These are phyloP conservation scores for Heliconius hewitsoni DNA, from an alignment of 1,140 invertebrate species.

Conservation along the genomic window DNA sequence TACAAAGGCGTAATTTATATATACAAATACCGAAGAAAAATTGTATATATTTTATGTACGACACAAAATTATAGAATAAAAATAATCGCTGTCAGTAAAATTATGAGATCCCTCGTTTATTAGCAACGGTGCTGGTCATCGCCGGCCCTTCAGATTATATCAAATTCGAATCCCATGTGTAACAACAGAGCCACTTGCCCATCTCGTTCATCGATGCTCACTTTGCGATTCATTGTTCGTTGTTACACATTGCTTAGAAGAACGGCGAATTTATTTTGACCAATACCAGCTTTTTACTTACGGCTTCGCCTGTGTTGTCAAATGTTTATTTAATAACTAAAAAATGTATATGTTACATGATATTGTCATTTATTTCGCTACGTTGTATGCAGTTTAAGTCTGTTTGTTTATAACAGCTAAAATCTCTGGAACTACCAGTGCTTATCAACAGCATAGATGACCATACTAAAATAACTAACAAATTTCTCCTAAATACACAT, in stretches of 20 bases:
- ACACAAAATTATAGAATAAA: neutral
- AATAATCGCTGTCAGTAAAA: constrained; percentile 38
- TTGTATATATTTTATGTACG: too few relatives aligned
- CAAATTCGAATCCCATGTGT: constrained; percentile 62
- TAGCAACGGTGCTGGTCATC: constrained; percentile 58
- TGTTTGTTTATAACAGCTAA: too few relatives aligned
- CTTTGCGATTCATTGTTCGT: constrained; percentile 58
- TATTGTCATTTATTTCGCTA: too few relatives aligned
- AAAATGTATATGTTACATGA: too few relatives aligned
- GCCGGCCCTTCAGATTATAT: constrained; percentile 68
- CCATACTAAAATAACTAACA: too few relatives aligned
- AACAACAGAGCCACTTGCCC: constrained; percentile 56
- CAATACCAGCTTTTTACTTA: neutral
- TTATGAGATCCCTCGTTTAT: constrained; percentile 56
- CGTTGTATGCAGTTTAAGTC: too few relatives aligned
- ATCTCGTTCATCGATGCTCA: constrained; percentile 53
- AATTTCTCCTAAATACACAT: too few relatives aligned
- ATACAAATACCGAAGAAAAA: too few relatives aligned
- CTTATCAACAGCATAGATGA: too few relatives aligned
- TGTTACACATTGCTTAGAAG: constrained; percentile 43
- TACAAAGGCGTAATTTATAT: too few relatives aligned
- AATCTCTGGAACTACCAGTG: too few relatives aligned
- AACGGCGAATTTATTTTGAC: neutral
- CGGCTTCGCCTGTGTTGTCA: neutral
- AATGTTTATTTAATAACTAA: too few relatives aligned